Evolutionary conservation across 64 coral and sea anemone species (phyloP), one percentile per base, ranked within the genome.

Genomic region (Montipora capricornis): DNA sequence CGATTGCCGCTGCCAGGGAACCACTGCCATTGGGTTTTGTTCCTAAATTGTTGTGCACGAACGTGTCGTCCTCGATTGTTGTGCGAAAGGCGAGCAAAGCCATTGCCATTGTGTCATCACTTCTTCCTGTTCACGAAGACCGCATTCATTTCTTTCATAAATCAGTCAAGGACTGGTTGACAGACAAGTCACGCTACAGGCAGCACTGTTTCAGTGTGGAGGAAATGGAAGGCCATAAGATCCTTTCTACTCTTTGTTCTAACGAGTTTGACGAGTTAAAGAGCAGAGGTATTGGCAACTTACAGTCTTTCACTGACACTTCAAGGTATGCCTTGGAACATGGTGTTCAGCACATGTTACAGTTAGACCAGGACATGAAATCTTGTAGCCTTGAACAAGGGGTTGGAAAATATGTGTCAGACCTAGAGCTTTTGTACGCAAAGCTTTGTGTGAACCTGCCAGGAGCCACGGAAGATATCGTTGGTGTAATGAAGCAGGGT

Each of bases 101-200:
- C 8, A 57, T 80, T 55, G 3, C 5, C 8, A 6, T 13, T 17
- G 16, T 80, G 6, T 80, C 78, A 8, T 51, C 78, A 20, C 49
- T 80, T 51, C 78, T 80, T 19, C 78, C 78, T 22, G 50, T 80
- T 20, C n/a, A 7, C 5, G 50, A 90, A 80, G 88, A 77, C 22
- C 75, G 78, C 19, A 20, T 90, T 46, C 47, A 46, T 5, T 44
- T 69, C 44, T 79, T 90, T 80, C 88, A 80, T 49, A 80, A 80
- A 49, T 80, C 78, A 20, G 78, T 80, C 50, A 53, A 20, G 49
- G 78, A 80, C 78, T 80, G 78, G 78, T 80, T 80, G 49, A 80
- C 49, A 20, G 78, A 80, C 49, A 53, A 13, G 14, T 22, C 49
- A 9, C 17, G 16, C 45, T 80, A 22, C 20, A 10, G 48, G 2